A percentile compares a stretch with the other conserved stretches of the same genome.
Evolutionary conservation across 2,888 invertebrate genomes (phyloP).

Genomic region (Sycophila texana): DNA sequence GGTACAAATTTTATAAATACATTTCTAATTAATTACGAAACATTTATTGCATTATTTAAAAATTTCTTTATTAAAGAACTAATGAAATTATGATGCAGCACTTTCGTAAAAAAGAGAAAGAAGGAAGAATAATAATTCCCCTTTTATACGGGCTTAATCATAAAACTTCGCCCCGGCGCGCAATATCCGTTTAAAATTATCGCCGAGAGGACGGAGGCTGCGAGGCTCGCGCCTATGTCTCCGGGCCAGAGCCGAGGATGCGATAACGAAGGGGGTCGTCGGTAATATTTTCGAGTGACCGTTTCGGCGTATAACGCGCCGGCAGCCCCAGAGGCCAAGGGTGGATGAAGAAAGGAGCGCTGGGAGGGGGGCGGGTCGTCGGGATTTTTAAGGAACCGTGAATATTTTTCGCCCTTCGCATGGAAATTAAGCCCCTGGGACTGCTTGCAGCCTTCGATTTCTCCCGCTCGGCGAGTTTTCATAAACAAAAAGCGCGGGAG

Average conservation of each 20-base stretch:
- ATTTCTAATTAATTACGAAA: neutral
- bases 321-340: constrained; percentile 66
- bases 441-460: constrained; percentile 54
- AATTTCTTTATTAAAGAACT: neutral
- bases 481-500: constrained; percentile 43
- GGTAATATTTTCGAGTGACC: constrained; percentile 71
- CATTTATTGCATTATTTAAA: neutral
- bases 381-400: constrained; percentile 74
- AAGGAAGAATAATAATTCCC: neutral
- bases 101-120: neutral
- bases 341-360: constrained; percentile 57
- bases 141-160: neutral
- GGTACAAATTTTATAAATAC: constrained; percentile 20
- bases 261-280: constrained; percentile 55
- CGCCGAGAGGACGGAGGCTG: neutral
- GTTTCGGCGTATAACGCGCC: constrained; percentile 67
- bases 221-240: constrained; percentile 33
- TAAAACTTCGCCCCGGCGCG: constrained; percentile 16
- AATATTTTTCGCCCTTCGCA: constrained; percentile 70
- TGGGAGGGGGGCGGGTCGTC: constrained; percentile 60
- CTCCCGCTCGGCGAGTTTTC: constrained; percentile 22
- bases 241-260: constrained; percentile 26
- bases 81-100: neutral
- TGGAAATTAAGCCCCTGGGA: constrained; percentile 73
- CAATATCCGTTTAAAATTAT: constrained; percentile 43